phyloP scores from a whole-genome alignment of 1,140 invertebrate species.

The Heliconius eleuchia region DNA sequence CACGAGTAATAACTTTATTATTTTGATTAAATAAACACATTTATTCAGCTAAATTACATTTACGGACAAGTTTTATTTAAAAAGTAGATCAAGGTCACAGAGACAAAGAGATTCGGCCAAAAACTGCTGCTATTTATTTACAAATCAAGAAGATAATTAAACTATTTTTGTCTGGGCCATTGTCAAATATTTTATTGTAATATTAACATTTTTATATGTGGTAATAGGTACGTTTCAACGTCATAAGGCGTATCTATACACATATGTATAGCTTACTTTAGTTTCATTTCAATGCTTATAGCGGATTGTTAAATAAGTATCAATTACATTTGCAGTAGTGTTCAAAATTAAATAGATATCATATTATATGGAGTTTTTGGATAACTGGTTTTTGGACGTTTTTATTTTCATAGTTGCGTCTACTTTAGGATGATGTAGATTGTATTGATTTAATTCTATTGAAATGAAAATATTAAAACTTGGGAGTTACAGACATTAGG shows the following conservation, averaged over 20 bases:
- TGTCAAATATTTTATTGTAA: neutral
- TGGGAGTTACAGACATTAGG: neutral
- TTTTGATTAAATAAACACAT: neutral
- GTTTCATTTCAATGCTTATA: neutral
- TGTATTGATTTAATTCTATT: neutral
- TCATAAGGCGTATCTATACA: neutral
- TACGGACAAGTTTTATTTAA: slow-evolving; percentile 22
- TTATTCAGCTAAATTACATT: neutral
- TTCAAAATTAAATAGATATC: neutral
- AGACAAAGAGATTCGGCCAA: slow-evolving; percentile 24
- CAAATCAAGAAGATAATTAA: neutral
- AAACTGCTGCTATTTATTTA: neutral
- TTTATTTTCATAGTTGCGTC: neutral
- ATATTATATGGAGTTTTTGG: neutral
- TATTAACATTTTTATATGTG: neutral
- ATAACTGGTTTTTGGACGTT: neutral
- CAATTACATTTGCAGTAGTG: neutral
- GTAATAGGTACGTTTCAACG: neutral
- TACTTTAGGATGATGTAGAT: neutral
- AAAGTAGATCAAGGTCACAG: slow-evolving; percentile 36
- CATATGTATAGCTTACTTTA: neutral
- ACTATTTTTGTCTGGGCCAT: neutral
- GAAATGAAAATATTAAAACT: neutral
- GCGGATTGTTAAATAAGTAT: neutral
- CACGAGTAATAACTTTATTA: neutral